Evolutionary conservation across 2,888 invertebrate species (phyloP).

Genomic region (Encarsia formosa): DNA sequence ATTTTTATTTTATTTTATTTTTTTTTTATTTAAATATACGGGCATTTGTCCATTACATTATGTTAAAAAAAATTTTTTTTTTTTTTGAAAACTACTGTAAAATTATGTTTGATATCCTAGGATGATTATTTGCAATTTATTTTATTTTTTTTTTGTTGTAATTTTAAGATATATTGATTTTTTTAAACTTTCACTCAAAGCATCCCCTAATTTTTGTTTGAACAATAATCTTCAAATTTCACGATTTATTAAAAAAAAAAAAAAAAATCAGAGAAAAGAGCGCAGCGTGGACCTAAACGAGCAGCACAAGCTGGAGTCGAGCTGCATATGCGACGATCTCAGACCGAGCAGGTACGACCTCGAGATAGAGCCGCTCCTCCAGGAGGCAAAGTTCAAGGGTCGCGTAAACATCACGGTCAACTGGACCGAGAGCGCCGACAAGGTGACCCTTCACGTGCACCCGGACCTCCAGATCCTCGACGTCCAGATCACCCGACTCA

Average conservation of each 20-base stretch:
- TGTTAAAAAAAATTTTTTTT: too few species aligned
- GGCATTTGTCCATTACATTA: too few species aligned
- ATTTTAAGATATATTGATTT: too few species aligned
- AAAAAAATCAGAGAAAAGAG: conserved; percentile 19
- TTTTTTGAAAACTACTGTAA: too few species aligned
- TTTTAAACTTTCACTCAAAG: too few species aligned
- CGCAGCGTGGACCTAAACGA: conserved; percentile 71
- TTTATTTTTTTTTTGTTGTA: too few species aligned
- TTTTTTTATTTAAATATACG: too few species aligned
- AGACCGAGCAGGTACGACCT: conserved; percentile 65
- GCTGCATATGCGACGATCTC: conserved; percentile 52
- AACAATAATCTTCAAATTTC: neutral
- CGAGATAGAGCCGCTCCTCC: conserved; percentile 64
- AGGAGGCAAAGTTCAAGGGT: conserved; percentile 65
- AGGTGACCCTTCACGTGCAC: conserved; percentile 64
- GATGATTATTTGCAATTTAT: too few species aligned
- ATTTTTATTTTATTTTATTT: too few species aligned
- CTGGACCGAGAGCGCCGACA: conserved; percentile 61
- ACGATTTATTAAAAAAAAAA: neutral
- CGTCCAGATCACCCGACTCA: conserved; percentile 51
- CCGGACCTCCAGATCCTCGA: conserved; percentile 61
- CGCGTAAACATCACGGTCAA: conserved; percentile 66
- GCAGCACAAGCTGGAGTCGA: conserved; percentile 25
- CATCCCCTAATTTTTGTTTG: too few species aligned
- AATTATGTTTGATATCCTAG: too few species aligned